Conservation (phyloP, 2,888 invertebrate species). For the Oligia fasciuncula region DNA sequence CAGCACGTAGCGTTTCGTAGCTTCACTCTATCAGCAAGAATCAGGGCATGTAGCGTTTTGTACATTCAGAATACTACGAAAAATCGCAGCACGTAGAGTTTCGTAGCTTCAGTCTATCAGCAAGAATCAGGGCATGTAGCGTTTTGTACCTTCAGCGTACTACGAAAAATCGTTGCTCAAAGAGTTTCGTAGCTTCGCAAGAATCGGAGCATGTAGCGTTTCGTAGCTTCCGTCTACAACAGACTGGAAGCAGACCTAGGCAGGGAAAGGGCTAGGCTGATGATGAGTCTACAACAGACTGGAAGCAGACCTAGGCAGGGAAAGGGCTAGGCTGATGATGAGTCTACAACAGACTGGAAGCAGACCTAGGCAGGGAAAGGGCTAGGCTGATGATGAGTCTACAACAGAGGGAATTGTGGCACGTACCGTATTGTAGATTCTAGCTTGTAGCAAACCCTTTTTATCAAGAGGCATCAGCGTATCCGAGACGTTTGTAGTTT, state of each 20-base stretch:
- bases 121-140: neutral
- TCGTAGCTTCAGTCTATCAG: neutral
- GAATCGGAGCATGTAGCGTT: neutral
- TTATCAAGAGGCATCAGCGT: neutral
- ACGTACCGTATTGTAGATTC: neutral
- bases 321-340: neutral
- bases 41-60: neutral
- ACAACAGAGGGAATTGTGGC: neutral
- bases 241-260: no score
- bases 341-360: neutral
- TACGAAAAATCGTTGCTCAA: neutral
- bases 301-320: no score
- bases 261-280: no score
- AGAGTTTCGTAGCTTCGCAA: neutral
- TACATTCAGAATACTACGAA: no score
- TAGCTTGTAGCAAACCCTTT: neutral
- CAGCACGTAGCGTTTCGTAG: neutral
- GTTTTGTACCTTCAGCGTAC: neutral
- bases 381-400: neutral
- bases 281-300: neutral
- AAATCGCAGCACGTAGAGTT: neutral
- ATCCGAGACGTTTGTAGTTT: neutral
- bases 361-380: no score
- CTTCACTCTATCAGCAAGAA: neutral
- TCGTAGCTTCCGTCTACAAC: no score